Base-by-base conservation (phyloP, 2,888 invertebrate genomes). In the Nomada fabriciana region DNA sequence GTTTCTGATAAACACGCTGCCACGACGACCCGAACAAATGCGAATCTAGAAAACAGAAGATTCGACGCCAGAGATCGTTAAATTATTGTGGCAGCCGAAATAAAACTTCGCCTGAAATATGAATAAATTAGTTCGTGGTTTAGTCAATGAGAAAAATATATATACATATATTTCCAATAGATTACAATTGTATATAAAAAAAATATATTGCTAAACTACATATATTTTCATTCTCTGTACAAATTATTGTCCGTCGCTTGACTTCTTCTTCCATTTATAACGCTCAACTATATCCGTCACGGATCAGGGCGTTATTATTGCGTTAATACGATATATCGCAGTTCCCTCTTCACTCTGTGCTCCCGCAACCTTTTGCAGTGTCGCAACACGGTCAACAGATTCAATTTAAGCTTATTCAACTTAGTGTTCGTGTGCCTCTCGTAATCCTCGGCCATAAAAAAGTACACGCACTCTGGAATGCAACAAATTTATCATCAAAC, bases 381-480 rank as follows among this genome's bases (percentile, higher is more conserved):
- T 0, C 93, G 89, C 29, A 94, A 82, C 55, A 90, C 91, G 4
- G 91, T 91, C 43, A 93, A n/a, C 15, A 93, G 83, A 84, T 92
- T 93, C 25, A 93, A 85, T 82, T 92, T 93, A 0, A 87, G 88
- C 82, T 92, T 93, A 60, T 93, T 91, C 47, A 93, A 57, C 73
- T 93, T 93, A 2, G 76, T 59, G 59, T 92, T 90, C 0, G 88
- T 91, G 18, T 90, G 89, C 25, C 72, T 89, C 50, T 90, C 77
- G 80, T 91, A 93, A 90, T 94, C 93, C 29, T 91, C 90, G 1
- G 83, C 87, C 0, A 90, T 93, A 67, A 94, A 94, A 64, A 92
- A 93, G 50, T 90, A 90, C 18, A 88, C 71, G 15, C 85, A 83
- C 69, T 90, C 93, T 93, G 80, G 71, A 91, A 91, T 2, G 73